phyloP scores from a whole-genome alignment of 2,113 vertebrate genomes.

The Elgaria multicarinata region DNA sequence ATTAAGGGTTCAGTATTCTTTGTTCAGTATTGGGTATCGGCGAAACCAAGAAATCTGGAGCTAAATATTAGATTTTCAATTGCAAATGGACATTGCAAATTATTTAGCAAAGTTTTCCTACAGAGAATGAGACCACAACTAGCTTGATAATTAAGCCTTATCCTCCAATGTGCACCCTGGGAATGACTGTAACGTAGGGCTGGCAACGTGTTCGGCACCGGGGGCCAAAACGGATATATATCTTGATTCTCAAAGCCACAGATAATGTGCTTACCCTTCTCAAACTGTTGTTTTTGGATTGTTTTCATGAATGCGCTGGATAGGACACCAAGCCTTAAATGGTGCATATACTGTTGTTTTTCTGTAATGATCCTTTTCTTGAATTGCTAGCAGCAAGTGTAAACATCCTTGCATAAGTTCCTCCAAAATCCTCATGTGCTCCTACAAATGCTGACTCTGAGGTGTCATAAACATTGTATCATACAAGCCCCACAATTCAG shows the following conservation, averaged over 20 bases:
- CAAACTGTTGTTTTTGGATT: conserved; percentile 19
- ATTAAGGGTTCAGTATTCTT: background rate
- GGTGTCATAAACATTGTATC: background rate
- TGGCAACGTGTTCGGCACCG: background rate
- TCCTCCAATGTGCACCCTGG: conserved; percentile 1
- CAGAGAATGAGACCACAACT: background rate
- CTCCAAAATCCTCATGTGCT: background rate
- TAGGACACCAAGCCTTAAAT: background rate
- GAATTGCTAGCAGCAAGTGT: background rate
- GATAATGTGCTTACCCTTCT: background rate
- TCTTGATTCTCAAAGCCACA: background rate
- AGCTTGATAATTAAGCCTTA: conserved; percentile 18
- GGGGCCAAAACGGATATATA: conserved; percentile 22
- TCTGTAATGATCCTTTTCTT: background rate
- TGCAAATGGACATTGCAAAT: background rate
- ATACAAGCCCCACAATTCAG: background rate
- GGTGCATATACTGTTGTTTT: background rate
- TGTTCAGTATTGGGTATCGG: background rate
- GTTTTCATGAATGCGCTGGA: conserved; percentile 10
- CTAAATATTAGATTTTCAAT: background rate
- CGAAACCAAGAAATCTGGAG: background rate
- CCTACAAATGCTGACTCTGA: background rate
- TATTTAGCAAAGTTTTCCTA: background rate
- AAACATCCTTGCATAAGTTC: background rate
- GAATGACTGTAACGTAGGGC: background rate